Conservation (phyloP, 1,140 invertebrate species). For the Trichoplusia ni region DNA sequence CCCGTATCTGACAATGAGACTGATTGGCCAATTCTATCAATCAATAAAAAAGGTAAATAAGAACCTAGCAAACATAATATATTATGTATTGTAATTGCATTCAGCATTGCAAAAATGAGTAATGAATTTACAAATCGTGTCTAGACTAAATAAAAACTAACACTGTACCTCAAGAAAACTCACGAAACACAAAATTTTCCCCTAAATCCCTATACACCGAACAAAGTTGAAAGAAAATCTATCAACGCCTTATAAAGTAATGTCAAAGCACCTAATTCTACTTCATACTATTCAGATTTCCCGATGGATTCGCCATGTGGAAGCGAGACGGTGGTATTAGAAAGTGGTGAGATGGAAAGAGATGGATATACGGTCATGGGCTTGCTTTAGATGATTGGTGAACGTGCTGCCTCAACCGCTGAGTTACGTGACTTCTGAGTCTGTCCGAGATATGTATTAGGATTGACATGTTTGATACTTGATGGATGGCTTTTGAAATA, state of each 20-base stretch:
- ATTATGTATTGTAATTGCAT: no score
- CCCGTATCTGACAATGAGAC: no score
- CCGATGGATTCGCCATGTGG: conserved; percentile 60
- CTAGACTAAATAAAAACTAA: no score
- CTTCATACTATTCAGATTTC: conserved; percentile 75
- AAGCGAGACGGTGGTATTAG: conserved; percentile 45
- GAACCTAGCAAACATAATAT: no score
- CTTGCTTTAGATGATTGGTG: conserved; percentile 77
- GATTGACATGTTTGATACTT: conserved; percentile 56
- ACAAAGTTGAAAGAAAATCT: conserved; percentile 65
- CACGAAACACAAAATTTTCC: conserved; percentile 14
- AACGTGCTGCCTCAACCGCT: conserved; percentile 75
- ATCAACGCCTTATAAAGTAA: conserved; percentile 70
- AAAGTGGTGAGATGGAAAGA: conserved; percentile 39
- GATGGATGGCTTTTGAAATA: neutral
- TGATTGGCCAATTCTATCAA: no score
- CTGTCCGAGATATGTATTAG: conserved; percentile 44
- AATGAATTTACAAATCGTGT: no score
- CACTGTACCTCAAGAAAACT: neutral
- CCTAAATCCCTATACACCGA: conserved; percentile 1
- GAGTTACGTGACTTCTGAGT: conserved; percentile 72
- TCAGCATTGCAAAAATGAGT: no score
- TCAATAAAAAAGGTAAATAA: no score
- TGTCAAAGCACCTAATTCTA: conserved; percentile 78
- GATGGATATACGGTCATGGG: conserved; percentile 67